Conservation (phyloP, 2,113 vertebrate species). For the Galbula dea region DNA sequence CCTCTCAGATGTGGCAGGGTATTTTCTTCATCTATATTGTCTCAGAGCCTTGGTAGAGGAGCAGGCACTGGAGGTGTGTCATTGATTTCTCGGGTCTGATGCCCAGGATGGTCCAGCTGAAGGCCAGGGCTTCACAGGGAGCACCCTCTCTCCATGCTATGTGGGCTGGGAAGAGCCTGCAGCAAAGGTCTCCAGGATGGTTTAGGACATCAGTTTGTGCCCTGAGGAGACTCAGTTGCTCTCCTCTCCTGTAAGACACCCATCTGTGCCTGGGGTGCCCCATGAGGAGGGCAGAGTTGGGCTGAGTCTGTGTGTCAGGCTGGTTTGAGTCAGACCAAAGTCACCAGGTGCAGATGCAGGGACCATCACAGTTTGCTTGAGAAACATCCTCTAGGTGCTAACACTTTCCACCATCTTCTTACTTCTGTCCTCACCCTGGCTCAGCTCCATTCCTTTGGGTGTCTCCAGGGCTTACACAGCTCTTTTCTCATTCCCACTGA, state of each 20-base stretch:
- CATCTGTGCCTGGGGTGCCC: neutral
- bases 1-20: neutral
- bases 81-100: accelerated
- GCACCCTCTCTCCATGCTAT: accelerated
- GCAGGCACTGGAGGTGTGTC: neutral
- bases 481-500: accelerated
- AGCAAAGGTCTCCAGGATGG: accelerated
- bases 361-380: neutral
- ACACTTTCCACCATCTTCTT: neutral
- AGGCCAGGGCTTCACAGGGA: neutral
- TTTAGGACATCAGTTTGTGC: neutral
- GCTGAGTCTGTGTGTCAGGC: neutral
- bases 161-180: neutral
- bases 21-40: neutral
- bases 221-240: neutral
- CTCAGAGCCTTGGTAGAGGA: neutral
- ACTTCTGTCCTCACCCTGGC: accelerated
- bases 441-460: accelerated
- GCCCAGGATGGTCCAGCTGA: neutral
- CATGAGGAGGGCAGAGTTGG: too few species aligned
- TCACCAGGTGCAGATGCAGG: accelerated
- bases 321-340: neutral
- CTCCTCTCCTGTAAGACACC: neutral
- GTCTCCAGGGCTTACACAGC: neutral
- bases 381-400: neutral